Base-by-base conservation (phyloP, 2,113 vertebrate species). In the Neotragus moschatus region DNA sequence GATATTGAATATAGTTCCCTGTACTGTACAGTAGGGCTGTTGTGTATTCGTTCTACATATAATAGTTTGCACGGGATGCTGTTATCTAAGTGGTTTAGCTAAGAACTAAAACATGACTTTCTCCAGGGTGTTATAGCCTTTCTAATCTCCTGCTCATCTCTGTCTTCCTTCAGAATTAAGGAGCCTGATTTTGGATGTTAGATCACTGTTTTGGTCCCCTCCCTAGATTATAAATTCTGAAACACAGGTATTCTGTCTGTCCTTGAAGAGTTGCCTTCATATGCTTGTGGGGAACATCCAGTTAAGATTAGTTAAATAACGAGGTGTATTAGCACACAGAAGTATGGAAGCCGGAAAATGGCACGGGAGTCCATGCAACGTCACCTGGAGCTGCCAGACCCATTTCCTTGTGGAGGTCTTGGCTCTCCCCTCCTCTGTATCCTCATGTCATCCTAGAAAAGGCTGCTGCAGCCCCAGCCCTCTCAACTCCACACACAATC, bases 121-220 rank as follows among this genome's bases (percentile, higher is more conserved):
- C 28, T 84, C 30, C 19, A 51, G 36, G 25, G 13, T 36, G 51
- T 53, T 56, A 80, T 17, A 75, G 5, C 23, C 2, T 43, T 77
- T 60, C 43, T 85, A 70, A 75, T 84, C 39, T 70, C 60, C 23
- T 79, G 11, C 30, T 45, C 56, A 7, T 70, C 55, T 93, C 47
- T 82, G 88, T 14, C n/a, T 84, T 90, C 90, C 33, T 43, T 95
- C 6, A 88, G 43, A 82, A 55, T 55, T 84, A 89, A 88, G 53
- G 36, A 88, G 23, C 26, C 47, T 84, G 36, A 51, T 55, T 85
- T 36, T 86, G 36, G 73, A 30, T 75, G 39, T 43, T 84, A 43
- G 47, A 16, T 82, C 13, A 25, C 13, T 82, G 30, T 45, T 53
- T 58, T 73, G 19, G 12, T 77, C 49, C 25, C 4, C 7, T 60